phyloP scores from a whole-genome alignment of 2,113 vertebrate species.

The Phodopus roborovskii region DNA sequence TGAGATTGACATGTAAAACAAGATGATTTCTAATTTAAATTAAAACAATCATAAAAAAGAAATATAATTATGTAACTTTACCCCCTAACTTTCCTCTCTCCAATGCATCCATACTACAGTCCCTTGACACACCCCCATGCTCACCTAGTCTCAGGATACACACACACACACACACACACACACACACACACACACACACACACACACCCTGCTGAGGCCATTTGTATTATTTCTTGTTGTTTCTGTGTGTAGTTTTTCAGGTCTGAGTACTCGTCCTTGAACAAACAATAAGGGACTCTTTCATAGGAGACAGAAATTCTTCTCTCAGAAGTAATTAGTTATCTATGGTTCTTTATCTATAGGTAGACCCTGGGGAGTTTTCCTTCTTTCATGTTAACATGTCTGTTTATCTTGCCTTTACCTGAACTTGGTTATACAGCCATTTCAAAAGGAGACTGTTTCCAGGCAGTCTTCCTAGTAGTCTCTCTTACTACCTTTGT shows the following conservation, averaged over 20 bases:
- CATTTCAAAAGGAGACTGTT: background rate
- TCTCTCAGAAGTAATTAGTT: background rate
- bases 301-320: background rate
- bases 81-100: accelerated
- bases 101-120: background rate
- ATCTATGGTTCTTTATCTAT: background rate
- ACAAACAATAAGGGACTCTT: background rate
- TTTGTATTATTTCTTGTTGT: background rate
- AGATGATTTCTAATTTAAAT: too few relatives aligned
- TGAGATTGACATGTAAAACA: too few relatives aligned
- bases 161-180: too few relatives aligned
- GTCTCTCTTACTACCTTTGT: background rate
- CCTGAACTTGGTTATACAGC: background rate
- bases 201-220: background rate
- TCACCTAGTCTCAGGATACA: background rate
- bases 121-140: background rate
- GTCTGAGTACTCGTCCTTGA: background rate
- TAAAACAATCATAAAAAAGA: background rate
- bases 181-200: too few relatives aligned
- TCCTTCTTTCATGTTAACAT: background rate
- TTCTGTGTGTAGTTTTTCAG: background rate
- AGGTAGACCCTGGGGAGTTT: background rate
- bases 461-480: background rate
- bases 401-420: background rate
- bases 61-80: background rate